These are phyloP conservation scores for Cyaniris semiargus DNA, from an alignment of 2,888 invertebrate species.

Conservation along the genomic window DNA sequence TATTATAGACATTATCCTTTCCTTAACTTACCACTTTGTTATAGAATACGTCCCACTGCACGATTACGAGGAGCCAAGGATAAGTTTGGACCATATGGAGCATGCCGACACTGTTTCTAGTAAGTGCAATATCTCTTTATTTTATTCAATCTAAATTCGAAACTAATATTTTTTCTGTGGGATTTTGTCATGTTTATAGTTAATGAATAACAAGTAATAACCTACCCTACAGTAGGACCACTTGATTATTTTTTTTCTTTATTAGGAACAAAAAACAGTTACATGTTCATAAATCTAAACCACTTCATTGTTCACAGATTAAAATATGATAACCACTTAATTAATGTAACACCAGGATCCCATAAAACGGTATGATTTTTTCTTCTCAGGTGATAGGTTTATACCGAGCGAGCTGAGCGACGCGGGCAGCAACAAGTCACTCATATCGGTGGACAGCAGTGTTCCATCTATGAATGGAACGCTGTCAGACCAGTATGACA, in stretches of 20 bases:
- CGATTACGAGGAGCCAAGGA: constrained; percentile 69
- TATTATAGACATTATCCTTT: neutral
- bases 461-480: constrained; percentile 68
- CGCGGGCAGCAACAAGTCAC: constrained; percentile 69
- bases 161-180: neutral
- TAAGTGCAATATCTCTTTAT: constrained; percentile 48
- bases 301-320: no score
- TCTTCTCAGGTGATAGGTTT: constrained; percentile 68
- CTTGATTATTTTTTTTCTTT: no score
- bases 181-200: no score
- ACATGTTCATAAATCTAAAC: no score
- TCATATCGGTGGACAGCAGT: constrained; percentile 65
- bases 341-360: no score
- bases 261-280: no score
- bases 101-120: constrained; percentile 69
- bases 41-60: constrained; percentile 69
- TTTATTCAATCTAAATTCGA: no score
- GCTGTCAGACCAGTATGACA: constrained; percentile 66
- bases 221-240: no score
- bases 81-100: constrained; percentile 64
- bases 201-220: no score
- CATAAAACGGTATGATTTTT: no score
- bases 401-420: constrained; percentile 69
- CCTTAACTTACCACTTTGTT: constrained; percentile 38
- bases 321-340: no score